Base-by-base conservation (phyloP, 2,797 vertebrate genomes). In the Brachyalestes nurse region DNA sequence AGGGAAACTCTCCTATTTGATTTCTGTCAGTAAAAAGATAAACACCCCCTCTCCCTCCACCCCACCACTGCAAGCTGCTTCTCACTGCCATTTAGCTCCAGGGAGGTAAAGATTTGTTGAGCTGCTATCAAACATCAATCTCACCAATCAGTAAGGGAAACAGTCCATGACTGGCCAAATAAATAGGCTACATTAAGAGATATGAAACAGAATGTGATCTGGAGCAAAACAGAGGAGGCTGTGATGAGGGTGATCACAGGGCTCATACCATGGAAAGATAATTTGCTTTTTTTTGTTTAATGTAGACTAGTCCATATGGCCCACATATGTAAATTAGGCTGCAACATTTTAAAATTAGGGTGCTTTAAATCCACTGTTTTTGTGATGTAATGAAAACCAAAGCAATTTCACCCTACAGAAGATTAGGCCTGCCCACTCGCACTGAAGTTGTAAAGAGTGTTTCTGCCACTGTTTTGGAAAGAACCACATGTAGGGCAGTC, bases 51-150 rank as follows among this genome's bases (percentile, higher is more conserved):
- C 81, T 74, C 86, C 64, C 45, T 64, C 76, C 45, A 77, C 72
- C 42, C 87, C 64, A 81, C 55, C 77, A 80, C 78, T 72, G 71
- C 53, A 77, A 82, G 83, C 61, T 73, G 72, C 60, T 87, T 84
- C 79, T 84, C 82, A 80, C 76, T 90, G 85, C 86, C 82, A 80
- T 78, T 82, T 69, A 85, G 87, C 84, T 79, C 64, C 58, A 81
- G 86, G 84, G 66, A 70, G 75, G 28, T 67, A 79, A 87, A 90
- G 89, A 91, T 91, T 92, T 90, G 87, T 90, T 84, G 77, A 83
- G 80, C 74, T 72, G 57, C 78, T 85, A 86, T 79, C 79, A 78
- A 57, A 85, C 88, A 91, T 90, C 89, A 82, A 84, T 91, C 88
- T 91, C 86, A 67, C 61, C 78, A 83, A 88, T 87, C 82, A 88